Evolutionary conservation across 2,888 invertebrate species (phyloP), one percentile per base, ranked within the genome.

Genomic region (Miltochrista miniata): DNA sequence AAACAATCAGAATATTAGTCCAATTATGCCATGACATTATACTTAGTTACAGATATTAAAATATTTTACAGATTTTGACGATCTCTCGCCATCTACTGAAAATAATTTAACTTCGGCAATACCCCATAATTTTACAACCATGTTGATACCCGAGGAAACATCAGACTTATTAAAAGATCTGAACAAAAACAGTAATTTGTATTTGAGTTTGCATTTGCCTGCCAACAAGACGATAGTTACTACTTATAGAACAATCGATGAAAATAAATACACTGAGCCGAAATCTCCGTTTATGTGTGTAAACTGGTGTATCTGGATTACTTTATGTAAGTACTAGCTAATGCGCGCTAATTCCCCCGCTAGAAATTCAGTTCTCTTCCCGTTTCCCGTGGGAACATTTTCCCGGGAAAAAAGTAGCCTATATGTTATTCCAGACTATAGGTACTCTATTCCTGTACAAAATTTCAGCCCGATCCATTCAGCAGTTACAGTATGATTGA

Each of bases 151-250:
- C 0, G 4, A 14, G 0, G 41, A 61, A 7, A 41, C 54, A 0
- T 4, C 2, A 2, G 11, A 47, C 0, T 38, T 51, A 13, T 39
- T 49, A 0, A 38, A 51, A 9, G 41, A 54, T 0, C 14, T 63
- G 7, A 64, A 52, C 7, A 45, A 55, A 11, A 61, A 49, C 12
- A 63, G 65, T 35, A 63, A 63, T 30, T 9, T 64, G 2, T 64
- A 46, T 30, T 37, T 57, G 41, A 15, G 48, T 0, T 30, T 64
- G 7, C 49, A 38, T 15, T 1, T 46, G 41, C 63, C 63, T 0
- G 2, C 31, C 0, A 1, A 45, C 0, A 53, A 42, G 7, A 34
- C 9, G 1, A 63, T 58, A 3, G 40, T 45, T 4, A 51, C 58
- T 7, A 38, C 45, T 0, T 54, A 49, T 37, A 11, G 30, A 12